A percentile compares a stretch with the other conserved stretches of the same genome.
Conservation (phyloP, 1,140 invertebrate genomes). For the Hirudo medicinalis region DNA sequence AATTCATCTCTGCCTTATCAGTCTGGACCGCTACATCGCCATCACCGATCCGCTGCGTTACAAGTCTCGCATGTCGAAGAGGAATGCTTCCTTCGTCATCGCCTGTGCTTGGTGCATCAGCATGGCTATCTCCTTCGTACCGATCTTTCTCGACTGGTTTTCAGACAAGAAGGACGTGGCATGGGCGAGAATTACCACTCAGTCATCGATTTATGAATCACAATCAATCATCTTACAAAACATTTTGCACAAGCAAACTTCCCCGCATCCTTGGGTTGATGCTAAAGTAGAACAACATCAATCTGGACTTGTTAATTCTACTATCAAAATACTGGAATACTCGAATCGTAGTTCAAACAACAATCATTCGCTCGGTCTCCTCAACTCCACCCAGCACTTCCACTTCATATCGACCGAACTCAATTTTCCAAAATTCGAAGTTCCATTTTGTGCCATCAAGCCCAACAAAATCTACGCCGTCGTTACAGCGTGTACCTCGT, state of each 20-base stretch:
- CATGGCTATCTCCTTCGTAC: conserved; percentile 81
- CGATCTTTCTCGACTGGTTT: conserved; percentile 67
- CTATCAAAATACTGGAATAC: too few species aligned
- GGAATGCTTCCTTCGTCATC: conserved; percentile 73
- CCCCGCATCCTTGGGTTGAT: too few species aligned
- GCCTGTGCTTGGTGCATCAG: conserved; percentile 79
- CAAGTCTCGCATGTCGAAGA: conserved; percentile 22
- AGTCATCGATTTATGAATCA: background rate
- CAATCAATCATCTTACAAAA: background rate
- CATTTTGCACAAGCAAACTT: background rate
- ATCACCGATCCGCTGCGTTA: conserved; percentile 38
- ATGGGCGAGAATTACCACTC: background rate
- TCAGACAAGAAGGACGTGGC: conserved; percentile 4
- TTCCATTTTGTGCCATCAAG: conserved; percentile 28
- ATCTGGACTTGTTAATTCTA: too few species aligned
- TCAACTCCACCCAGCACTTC: conserved; percentile 26
- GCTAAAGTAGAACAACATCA: too few species aligned
- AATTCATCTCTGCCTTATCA: conserved; percentile 28
- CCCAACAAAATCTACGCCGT: conserved; percentile 35
- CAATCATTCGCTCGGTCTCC: too few species aligned
- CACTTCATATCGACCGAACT: conserved; percentile 50
- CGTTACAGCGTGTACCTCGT: conserved; percentile 45
- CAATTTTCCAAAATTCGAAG: conserved; percentile 29
- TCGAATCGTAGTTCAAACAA: too few species aligned
- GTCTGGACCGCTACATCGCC: conserved; percentile 50